Base-by-base conservation (phyloP, 2,113 vertebrate genomes). In the Percopsis transmontana region DNA sequence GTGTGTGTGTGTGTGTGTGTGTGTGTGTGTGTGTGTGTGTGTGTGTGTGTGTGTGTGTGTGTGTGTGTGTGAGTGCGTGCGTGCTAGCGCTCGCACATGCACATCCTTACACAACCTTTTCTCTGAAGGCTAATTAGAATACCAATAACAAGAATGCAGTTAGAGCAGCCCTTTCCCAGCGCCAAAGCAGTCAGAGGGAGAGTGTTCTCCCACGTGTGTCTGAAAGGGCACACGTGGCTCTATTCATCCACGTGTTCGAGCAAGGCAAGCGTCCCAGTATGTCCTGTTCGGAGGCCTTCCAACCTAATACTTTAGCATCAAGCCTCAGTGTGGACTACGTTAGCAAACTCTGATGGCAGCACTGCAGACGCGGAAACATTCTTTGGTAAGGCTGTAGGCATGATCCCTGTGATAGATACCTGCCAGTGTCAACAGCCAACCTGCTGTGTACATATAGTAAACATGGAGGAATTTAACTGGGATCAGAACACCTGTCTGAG, bases 81-180 rank as follows among this genome's bases (percentile, higher is more conserved):
- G n/a, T n/a, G n/a, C 44, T 58, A 23, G 68, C 69, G 68, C 72
- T 70, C 60, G 48, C 72, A 61, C 66, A 58, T 21, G 57, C 57
- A 13, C 55, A 52, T 13, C 62, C 20, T 27, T 39, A 48, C 51
- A 39, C 14, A 53, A 55, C 63, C 65, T 70, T 64, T 63, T 62
- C 52, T 59, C 68, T 85, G 76, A 76, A 87, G 85, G 74, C 86
- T 88, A 81, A 91, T 92, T 88, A 88, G 81, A 91, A 92, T 92
- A 88, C 92, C 90, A 91, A 92, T 91, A 86, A 76, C 73, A 88
- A 85, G 90, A 92, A 92, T 91, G 88, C 38, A 67, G 81, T 80
- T 71, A 87, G 83, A 84, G 85, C 66, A 19, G 66, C 83, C 77
- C 77, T 82, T 73, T 87, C 76, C 80, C 85, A 76, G 80, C 81